A percentile compares a stretch with the other conserved stretches of the same genome.
Evolutionary conservation across 2,888 invertebrate species (phyloP).

Genomic region (Mechanitis messenoides): DNA sequence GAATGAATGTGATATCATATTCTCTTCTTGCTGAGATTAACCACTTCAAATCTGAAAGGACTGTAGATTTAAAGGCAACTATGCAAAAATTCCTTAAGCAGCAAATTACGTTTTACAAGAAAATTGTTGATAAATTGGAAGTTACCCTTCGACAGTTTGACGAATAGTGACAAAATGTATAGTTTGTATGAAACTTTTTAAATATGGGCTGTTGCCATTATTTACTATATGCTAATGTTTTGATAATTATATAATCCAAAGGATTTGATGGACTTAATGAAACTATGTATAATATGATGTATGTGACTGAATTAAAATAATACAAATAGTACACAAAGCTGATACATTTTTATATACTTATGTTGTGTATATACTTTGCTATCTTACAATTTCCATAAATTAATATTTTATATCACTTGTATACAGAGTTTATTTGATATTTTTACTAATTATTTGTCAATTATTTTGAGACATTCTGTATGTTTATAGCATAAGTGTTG

Average conservation of each 20-base stretch:
- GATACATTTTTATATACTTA: conserved; percentile 39
- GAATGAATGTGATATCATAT: conserved; percentile 95
- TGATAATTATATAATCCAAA: conserved; percentile 47
- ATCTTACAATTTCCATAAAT: conserved; percentile 46
- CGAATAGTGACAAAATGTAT: conserved; percentile 42
- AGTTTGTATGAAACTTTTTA: conserved; percentile 22
- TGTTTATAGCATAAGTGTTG: conserved; percentile 61
- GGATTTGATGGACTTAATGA: conserved; percentile 41
- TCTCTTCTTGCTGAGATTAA: conserved; percentile 95
- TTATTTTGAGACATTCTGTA: conserved; percentile 61
- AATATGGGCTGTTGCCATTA: conserved; percentile 33
- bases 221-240: conserved; percentile 28
- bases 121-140: conserved; percentile 85
- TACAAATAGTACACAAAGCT: conserved; percentile 34
- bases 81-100: conserved; percentile 91
- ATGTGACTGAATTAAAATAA: conserved; percentile 59
- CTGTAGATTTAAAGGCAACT: conserved; percentile 88
- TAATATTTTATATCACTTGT: conserved; percentile 44
- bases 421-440: conserved; percentile 46
- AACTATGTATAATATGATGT: conserved; percentile 64
- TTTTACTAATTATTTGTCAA: conserved; percentile 55
- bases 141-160: conserved; percentile 70
- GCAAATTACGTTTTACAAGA: conserved; percentile 95
- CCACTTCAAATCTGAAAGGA: conserved; percentile 92
- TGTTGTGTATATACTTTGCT: conserved; percentile 55